These are phyloP conservation scores for Vandiemenella viatica DNA, from an alignment of 2,888 invertebrate species.

Conservation along the genomic window DNA sequence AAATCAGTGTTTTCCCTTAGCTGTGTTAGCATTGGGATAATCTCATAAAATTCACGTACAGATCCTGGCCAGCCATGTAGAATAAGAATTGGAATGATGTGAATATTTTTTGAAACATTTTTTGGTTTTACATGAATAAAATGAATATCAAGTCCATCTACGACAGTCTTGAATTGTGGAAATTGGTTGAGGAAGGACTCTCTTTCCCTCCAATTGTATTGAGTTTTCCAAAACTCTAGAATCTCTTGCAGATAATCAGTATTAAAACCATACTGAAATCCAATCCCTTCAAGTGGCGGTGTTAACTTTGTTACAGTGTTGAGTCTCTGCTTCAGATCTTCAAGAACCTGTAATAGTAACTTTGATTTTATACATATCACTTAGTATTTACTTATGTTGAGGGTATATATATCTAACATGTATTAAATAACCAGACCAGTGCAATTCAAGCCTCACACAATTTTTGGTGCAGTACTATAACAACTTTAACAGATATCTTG, in stretches of 20 bases:
- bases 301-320: conserved; percentile 21
- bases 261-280: conserved; percentile 73
- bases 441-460: too few relatives aligned
- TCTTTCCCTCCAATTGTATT: conserved; percentile 55
- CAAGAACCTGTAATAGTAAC: conserved; percentile 42
- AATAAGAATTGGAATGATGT: conserved; percentile 50
- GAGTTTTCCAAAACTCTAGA: conserved; percentile 61
- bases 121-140: conserved; percentile 53
- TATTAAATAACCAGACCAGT: too few relatives aligned
- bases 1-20: conserved; percentile 36
- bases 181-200: conserved; percentile 56
- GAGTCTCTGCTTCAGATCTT: conserved; percentile 44
- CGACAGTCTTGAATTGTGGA: conserved; percentile 57
- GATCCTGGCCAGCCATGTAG: conserved; percentile 82
- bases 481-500: too few relatives aligned
- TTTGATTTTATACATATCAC: too few relatives aligned
- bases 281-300: conserved; percentile 49
- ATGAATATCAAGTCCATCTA: conserved; percentile 54
- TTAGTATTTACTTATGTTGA: too few relatives aligned
- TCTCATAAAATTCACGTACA: conserved; percentile 60
- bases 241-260: conserved; percentile 47
- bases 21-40: conserved; percentile 48
- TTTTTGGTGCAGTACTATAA: too few relatives aligned
- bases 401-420: too few relatives aligned
- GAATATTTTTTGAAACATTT: conserved; percentile 27